Conservation (phyloP, 2,888 invertebrate genomes). For the Caenorhabditis sp. region DNA sequence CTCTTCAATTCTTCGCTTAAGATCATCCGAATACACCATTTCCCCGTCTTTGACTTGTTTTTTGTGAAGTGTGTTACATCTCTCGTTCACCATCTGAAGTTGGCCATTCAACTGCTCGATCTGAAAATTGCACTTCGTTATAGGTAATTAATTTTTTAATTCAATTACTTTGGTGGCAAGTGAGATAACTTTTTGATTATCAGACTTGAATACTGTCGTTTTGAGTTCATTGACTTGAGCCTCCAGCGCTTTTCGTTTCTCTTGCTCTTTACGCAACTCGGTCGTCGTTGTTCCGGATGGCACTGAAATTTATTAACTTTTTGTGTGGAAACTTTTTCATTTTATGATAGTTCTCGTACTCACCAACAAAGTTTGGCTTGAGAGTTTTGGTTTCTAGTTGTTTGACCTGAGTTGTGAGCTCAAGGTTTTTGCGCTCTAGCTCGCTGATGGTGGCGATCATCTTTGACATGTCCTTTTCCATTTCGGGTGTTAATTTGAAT, state of each 20-base stretch:
- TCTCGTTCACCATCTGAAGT: constrained; percentile 78
- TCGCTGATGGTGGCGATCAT: constrained; percentile 79
- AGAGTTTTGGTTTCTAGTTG: constrained; percentile 60
- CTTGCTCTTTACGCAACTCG: constrained; percentile 73
- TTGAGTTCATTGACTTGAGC: constrained; percentile 72
- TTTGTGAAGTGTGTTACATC: constrained; percentile 80
- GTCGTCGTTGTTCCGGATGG: constrained; percentile 60
- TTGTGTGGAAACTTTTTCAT: no score
- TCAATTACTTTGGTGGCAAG: constrained; percentile 80
- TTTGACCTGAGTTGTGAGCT: constrained; percentile 67
- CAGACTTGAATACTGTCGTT: constrained; percentile 78
- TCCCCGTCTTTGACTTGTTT: constrained; percentile 70
- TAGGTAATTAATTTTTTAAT: constrained; percentile 66
- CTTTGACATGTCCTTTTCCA: constrained; percentile 78
- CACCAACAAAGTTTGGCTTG: constrained; percentile 63
- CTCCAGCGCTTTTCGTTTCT: constrained; percentile 70
- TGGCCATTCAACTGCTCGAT: constrained; percentile 80
- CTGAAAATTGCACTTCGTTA: constrained; percentile 46
- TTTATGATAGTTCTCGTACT: no score
- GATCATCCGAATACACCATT: constrained; percentile 71
- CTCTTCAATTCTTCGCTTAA: constrained; percentile 76
- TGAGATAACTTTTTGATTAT: constrained; percentile 81
- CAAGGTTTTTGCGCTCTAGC: constrained; percentile 73
- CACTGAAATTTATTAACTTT: constrained; percentile 45
- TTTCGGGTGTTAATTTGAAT: constrained; percentile 76